Conservation (phyloP, 92 coral and sea anemone genomes). For the Epizoanthus ramosus region DNA sequence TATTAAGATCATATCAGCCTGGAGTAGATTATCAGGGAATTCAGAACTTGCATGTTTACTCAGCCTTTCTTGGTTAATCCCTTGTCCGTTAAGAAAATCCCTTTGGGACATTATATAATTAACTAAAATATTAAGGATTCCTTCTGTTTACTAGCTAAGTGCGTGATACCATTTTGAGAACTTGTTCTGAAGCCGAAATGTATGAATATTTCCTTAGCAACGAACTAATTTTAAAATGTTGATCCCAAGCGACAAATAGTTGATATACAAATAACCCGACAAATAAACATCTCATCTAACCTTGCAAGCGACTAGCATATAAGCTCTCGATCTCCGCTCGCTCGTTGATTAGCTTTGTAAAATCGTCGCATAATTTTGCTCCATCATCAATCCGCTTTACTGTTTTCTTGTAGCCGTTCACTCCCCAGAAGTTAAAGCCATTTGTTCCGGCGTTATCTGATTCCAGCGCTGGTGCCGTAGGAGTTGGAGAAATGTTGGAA, state of each 20-base stretch:
- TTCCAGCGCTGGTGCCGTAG: background rate
- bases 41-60: too few species aligned
- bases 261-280: too few species aligned
- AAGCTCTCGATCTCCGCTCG: slow-evolving; percentile 85
- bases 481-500: background rate
- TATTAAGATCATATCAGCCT: too few species aligned
- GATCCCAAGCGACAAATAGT: too few species aligned
- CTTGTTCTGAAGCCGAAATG: background rate
- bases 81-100: too few species aligned
- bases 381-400: slow-evolving; percentile 94
- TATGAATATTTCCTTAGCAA: slow-evolving; percentile 9
- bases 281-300: slow-evolving; percentile 33
- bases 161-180: too few species aligned
- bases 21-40: too few species aligned
- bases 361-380: slow-evolving; percentile 84
- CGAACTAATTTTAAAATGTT: background rate
- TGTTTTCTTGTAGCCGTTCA: slow-evolving; percentile 78
- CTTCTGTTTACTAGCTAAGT: too few species aligned
- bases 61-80: too few species aligned
- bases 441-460: background rate
- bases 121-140: too few species aligned
- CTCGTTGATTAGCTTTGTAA: slow-evolving; percentile 79
- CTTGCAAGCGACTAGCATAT: slow-evolving; percentile 78
- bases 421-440: slow-evolving; percentile 84
- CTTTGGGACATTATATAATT: too few species aligned